Percentiles rank a stretch among this genome's conserved stretches.
Evolutionary conservation across 2,888 invertebrate species (phyloP).

Genomic region (Drosophila multiciliata): DNA sequence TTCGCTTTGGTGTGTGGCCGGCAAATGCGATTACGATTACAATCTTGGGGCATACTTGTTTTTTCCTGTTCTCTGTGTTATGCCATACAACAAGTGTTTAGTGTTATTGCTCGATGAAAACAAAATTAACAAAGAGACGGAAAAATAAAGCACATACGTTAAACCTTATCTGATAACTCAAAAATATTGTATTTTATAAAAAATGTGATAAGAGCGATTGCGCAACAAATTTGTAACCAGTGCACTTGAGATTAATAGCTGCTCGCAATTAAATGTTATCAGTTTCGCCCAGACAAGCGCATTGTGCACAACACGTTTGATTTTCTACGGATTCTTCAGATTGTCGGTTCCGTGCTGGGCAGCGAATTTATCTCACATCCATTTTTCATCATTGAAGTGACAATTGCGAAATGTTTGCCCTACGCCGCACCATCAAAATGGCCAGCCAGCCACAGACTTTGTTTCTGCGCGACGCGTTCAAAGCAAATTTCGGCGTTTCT

Average conservation of each 20-base stretch:
- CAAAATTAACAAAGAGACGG: neutral
- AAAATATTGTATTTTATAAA: slow-evolving; percentile 23
- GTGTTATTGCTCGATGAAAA: slow-evolving; percentile 8
- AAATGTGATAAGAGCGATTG: slow-evolving; percentile 64
- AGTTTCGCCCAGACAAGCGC: slow-evolving; percentile 40
- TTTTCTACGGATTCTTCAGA: neutral
- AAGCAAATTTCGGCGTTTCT: slow-evolving; percentile 62
- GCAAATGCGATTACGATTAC: slow-evolving; percentile 70
- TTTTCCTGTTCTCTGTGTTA: slow-evolving; percentile 9
- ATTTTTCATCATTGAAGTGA: slow-evolving; percentile 39
- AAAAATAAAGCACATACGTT: slow-evolving; percentile 11
- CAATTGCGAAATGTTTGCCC: slow-evolving; percentile 55
- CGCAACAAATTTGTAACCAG: slow-evolving; percentile 60
- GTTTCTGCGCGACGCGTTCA: slow-evolving; percentile 41
- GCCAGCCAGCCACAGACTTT: slow-evolving; percentile 31
- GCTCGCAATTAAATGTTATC: slow-evolving; percentile 56
- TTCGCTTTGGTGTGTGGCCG: slow-evolving; percentile 18
- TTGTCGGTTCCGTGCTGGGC: slow-evolving; percentile 5
- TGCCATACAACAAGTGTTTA: slow-evolving; percentile 16
- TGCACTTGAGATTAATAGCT: slow-evolving; percentile 30
- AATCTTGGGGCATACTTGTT: slow-evolving; percentile 27
- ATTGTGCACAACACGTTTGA: slow-evolving; percentile 23
- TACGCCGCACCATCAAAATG: slow-evolving; percentile 59
- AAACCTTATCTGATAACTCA: slow-evolving; percentile 51
- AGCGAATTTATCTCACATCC: neutral